Percentiles rank a stretch among this genome's conserved stretches.
Evolutionary conservation across 2,797 vertebrate genomes (phyloP).

Genomic region (Neoniphon sammara): DNA sequence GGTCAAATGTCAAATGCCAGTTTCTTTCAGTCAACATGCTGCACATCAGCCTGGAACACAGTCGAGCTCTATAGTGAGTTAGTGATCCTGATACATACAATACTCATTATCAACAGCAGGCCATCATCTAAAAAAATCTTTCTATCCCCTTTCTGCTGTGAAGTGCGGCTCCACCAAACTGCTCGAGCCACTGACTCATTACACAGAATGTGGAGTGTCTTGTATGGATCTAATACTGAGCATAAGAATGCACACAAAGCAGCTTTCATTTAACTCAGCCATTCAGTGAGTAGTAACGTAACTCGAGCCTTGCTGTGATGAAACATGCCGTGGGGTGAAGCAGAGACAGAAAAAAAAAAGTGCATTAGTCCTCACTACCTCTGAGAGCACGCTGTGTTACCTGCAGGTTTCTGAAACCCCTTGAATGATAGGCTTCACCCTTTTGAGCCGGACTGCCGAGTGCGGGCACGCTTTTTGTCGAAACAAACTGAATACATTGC

Average conservation of each 20-base stretch:
- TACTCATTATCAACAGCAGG: not conserved
- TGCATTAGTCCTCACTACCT: constrained; percentile 71
- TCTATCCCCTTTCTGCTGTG: constrained; percentile 3
- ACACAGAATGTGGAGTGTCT: constrained; percentile 51
- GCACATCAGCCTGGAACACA: not conserved
- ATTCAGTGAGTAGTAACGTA: constrained; percentile 58
- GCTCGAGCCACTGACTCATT: constrained; percentile 56
- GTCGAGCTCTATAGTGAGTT: not conserved
- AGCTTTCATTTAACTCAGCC: constrained; percentile 69
- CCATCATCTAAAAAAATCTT: constrained; percentile 6
- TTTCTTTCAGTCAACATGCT: constrained; percentile 1
- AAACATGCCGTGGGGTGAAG: constrained; percentile 66
- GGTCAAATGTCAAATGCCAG: not conserved
- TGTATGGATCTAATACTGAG: constrained; percentile 62
- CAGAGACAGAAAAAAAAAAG: constrained; percentile 54
- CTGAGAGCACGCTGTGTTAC: constrained; percentile 63
- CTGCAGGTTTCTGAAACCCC: constrained; percentile 67
- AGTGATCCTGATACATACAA: not conserved
- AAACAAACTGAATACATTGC: constrained; percentile 75
- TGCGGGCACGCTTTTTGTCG: constrained; percentile 66
- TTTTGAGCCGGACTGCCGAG: constrained; percentile 64
- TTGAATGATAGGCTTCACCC: constrained; percentile 72
- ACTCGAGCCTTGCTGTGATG: constrained; percentile 70
- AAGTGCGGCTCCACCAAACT: constrained; percentile 14
- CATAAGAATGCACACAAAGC: constrained; percentile 62